These are phyloP conservation scores for Tenthredo notha DNA, from an alignment of 2,888 invertebrate genomes.

Conservation along the genomic window DNA sequence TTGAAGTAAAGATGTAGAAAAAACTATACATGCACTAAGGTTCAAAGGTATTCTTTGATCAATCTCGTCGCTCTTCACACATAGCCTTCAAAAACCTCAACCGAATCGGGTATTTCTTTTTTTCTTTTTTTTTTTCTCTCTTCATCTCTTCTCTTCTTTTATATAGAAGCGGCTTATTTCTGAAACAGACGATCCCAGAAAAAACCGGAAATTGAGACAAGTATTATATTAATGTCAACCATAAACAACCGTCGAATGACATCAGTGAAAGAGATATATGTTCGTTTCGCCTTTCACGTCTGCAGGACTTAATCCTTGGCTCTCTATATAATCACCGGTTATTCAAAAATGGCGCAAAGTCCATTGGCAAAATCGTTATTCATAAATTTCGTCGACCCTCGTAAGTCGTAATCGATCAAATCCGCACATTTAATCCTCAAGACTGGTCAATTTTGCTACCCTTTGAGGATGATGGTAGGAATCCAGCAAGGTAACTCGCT, in stretches of 20 bases:
- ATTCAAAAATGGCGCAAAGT: conserved; percentile 2
- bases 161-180: conserved; percentile 8
- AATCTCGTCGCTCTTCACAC: conserved; percentile 4
- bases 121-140: not conserved
- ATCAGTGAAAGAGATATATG: conserved; percentile 17
- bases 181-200: not conserved
- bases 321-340: not conserved
- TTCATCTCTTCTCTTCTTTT: not conserved
- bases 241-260: conserved; percentile 7
- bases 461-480: not conserved
- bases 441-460: not conserved
- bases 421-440: not conserved
- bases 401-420: conserved; percentile 4
- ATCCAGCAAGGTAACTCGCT: not conserved
- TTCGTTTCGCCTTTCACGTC: not conserved
- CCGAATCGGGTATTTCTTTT: conserved; percentile 2
- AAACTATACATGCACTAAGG: not conserved
- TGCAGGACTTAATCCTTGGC: not conserved
- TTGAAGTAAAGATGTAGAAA: conserved; percentile 24
- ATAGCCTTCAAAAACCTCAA: not conserved
- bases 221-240: not conserved
- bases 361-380: not conserved
- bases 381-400: not conserved
- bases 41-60: conserved; percentile 37
- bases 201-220: not conserved